These are phyloP conservation scores for Athalia circularis DNA, from an alignment of 2,888 invertebrate genomes.

Conservation along the genomic window DNA sequence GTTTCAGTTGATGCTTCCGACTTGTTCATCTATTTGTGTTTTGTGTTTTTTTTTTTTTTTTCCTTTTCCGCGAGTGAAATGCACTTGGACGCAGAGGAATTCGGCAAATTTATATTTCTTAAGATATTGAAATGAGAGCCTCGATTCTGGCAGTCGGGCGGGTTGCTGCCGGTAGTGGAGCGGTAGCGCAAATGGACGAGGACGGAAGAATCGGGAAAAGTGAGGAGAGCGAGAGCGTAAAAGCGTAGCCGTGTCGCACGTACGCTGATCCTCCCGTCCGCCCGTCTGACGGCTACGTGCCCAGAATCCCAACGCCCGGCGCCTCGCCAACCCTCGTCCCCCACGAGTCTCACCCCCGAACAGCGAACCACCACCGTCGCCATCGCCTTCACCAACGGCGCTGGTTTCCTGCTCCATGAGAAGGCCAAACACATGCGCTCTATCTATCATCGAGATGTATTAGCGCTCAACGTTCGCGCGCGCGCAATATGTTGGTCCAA, in stretches of 20 bases:
- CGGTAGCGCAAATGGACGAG: slow-evolving; percentile 51
- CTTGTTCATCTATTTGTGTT: background rate
- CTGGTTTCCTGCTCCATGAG: slow-evolving; percentile 62
- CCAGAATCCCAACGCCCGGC: slow-evolving; percentile 64
- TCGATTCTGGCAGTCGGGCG: slow-evolving; percentile 26
- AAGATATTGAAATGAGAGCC: slow-evolving; percentile 50
- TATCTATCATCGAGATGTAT: slow-evolving; percentile 74
- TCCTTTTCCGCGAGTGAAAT: slow-evolving; percentile 9
- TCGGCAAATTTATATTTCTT: slow-evolving; percentile 51
- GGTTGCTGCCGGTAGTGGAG: slow-evolving; percentile 46
- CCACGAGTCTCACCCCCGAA: slow-evolving; percentile 46
- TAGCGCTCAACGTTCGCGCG: slow-evolving; percentile 72
- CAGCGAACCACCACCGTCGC: slow-evolving; percentile 54
- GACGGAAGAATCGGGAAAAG: slow-evolving; percentile 51
- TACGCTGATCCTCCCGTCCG: slow-evolving; percentile 72
- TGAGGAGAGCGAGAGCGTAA: slow-evolving; percentile 67
- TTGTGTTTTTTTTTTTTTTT: no score
- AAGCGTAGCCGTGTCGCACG: slow-evolving; percentile 74
- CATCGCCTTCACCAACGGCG: slow-evolving; percentile 59
- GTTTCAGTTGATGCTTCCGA: background rate
- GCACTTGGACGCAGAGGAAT: slow-evolving; percentile 43
- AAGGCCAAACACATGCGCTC: slow-evolving; percentile 73
- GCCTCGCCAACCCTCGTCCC: slow-evolving; percentile 50
- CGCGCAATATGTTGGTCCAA: slow-evolving; percentile 49
- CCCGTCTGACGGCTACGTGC: slow-evolving; percentile 74